Base-by-base conservation (phyloP, 2,888 invertebrate species). In the Masnerella sp. region DNA sequence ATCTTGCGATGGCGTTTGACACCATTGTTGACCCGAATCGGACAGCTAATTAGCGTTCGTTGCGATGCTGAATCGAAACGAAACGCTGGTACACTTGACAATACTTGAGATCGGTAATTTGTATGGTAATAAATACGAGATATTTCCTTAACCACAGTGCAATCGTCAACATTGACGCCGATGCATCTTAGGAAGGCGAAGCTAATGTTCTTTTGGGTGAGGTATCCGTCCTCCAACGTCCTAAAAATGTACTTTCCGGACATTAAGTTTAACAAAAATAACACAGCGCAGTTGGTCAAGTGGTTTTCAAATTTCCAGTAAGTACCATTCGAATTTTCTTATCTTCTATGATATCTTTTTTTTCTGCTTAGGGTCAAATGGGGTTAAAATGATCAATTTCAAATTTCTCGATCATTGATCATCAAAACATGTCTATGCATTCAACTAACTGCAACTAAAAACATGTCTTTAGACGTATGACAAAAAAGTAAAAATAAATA, bases 251-350 rank as follows among this genome's bases (percentile, higher is more conserved):
- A 97, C 92, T 99, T 99, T 92, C 99, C 99, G 36, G 99, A 99
- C 91, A 98, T 99, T 90, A 97, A 97, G 89, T 99, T 99, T 92
- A 99, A 99, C 92, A 99, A 99, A 91, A 99, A 99, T 91, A 99
- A 99, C 91, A 99, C 99, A 80, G 99, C 99, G 86, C 99, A 99
- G 91, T 94, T 99, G 88, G 99, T 99, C 91, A 99, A 99, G 90
- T 99, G 99, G 99, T 99, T 99, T 94, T 98, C 98, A 87, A 99
- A 99, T 89, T 99, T 99, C 91, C 94, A 99, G 99, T 99, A 75
- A 86, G 86, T 86, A 62, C 58, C 54, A 36, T 15, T n/a, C n/a
- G n/a, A n/a, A n/a, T n/a, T n/a, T n/a, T n/a, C n/a, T n/a, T n/a
- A n/a, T n/a, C n/a, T n/a, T n/a, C n/a, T n/a, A n/a, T n/a, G n/a